Percentiles rank a stretch among this genome's conserved stretches.
Conservation (phyloP, 2,113 vertebrate species). For the Corvus cornix region DNA sequence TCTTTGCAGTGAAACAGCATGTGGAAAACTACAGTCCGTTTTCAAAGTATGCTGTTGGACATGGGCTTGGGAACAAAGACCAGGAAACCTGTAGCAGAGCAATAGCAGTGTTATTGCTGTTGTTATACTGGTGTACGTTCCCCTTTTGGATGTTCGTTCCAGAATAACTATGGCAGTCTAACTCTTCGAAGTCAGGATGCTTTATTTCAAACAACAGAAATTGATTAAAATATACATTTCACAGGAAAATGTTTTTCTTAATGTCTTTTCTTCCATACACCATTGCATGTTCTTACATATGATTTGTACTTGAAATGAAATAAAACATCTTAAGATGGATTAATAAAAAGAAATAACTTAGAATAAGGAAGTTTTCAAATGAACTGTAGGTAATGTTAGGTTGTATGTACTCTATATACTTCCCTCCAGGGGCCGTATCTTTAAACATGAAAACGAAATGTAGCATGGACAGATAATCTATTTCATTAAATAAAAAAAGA, state of each 20-base stretch:
- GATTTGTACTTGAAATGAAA: slow-evolving; percentile 3
- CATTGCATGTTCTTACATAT: neutral
- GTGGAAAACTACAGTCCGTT: neutral
- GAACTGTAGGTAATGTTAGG: neutral
- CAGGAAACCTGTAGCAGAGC: neutral
- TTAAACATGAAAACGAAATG: slow-evolving; percentile 1
- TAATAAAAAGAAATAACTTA: slow-evolving; percentile 64
- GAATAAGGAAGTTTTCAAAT: neutral
- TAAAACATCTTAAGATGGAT: neutral
- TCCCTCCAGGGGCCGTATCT: slow-evolving; percentile 34
- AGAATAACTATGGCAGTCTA: neutral
- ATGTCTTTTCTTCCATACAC: neutral
- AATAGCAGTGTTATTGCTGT: neutral
- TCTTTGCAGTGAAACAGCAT: neutral
- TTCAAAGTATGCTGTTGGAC: neutral
- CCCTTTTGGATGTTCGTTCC: neutral
- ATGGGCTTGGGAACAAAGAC: neutral
- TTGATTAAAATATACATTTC: neutral
- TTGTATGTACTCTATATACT: neutral
- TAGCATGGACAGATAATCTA: neutral
- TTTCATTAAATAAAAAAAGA: slow-evolving; percentile 29
- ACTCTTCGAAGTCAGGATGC: neutral
- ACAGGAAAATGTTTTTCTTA: neutral
- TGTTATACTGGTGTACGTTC: neutral
- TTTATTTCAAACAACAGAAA: slow-evolving; percentile 41